A percentile compares a stretch with the other conserved stretches of the same genome.
These are phyloP conservation scores for Congeria kusceri DNA, from an alignment of 2,888 invertebrate species.

Conservation along the genomic window DNA sequence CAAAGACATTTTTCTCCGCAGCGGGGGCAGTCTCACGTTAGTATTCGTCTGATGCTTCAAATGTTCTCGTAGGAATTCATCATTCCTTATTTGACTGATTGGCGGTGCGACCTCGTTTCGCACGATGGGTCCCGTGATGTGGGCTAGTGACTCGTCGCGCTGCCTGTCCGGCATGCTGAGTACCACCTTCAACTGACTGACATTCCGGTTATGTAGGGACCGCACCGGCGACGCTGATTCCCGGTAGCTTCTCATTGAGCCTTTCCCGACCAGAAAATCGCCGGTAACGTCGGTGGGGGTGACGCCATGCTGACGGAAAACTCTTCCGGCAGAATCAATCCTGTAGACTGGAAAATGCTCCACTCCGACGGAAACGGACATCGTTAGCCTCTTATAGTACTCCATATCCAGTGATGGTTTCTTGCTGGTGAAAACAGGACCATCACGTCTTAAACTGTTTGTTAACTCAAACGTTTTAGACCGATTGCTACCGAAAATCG, in stretches of 20 bases:
- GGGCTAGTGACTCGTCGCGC: constrained; percentile 30
- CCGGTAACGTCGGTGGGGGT: constrained; percentile 41
- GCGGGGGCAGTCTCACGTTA: constrained; percentile 23
- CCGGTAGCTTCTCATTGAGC: not conserved
- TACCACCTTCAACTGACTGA: constrained; percentile 46
- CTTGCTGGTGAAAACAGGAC: not conserved
- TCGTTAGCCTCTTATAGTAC: constrained; percentile 41
- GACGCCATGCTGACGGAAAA: constrained; percentile 32
- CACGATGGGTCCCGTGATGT: constrained; percentile 47
- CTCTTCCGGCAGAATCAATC: constrained; percentile 32
- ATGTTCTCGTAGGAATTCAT: constrained; percentile 39
- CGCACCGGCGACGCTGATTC: constrained; percentile 1
- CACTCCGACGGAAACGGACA: constrained; percentile 28
- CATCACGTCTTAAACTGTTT: not conserved
- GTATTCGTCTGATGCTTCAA: constrained; percentile 12
- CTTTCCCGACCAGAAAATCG: constrained; percentile 8
- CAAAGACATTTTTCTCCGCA: constrained; percentile 27
- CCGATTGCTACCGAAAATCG: not conserved
- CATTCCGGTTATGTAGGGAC: constrained; percentile 46
- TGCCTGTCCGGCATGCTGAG: constrained; percentile 37
- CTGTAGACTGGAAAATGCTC: constrained; percentile 23
- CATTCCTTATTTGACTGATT: constrained; percentile 24
- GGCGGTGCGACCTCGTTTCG: constrained; percentile 50
- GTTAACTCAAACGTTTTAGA: not conserved
- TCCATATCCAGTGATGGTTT: constrained; percentile 33